Conservation (phyloP, 2,888 invertebrate species). For the Ganaspis brasiliensis region DNA sequence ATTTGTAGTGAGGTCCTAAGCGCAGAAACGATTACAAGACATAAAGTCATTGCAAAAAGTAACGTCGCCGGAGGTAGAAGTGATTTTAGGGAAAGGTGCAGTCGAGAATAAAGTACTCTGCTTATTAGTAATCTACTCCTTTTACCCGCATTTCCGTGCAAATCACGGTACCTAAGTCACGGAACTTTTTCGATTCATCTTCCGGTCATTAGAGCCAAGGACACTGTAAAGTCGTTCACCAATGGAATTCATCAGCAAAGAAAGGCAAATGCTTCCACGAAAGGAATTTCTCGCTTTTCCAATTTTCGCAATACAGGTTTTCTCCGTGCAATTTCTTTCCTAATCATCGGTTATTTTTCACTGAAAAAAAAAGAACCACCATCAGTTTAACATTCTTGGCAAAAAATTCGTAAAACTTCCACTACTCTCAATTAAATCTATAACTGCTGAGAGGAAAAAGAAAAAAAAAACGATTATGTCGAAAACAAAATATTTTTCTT, state of each 20-base stretch:
- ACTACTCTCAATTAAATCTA: background rate
- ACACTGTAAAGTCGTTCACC: constrained; percentile 44
- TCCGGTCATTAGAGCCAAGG: constrained; percentile 49
- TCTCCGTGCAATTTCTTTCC: constrained; percentile 30
- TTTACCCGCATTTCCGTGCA: constrained; percentile 52
- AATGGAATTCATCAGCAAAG: constrained; percentile 37
- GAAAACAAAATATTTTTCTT: background rate
- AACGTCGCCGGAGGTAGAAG: constrained; percentile 55
- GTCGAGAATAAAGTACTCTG: constrained; percentile 46
- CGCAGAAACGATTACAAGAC: constrained; percentile 64
- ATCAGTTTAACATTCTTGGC: background rate
- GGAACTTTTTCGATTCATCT: constrained; percentile 52
- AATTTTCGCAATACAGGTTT: constrained; percentile 38
- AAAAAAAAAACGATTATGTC: background rate
- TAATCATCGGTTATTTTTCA: constrained; percentile 17
- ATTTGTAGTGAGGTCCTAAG: constrained; percentile 61
- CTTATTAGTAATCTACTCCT: constrained; percentile 52
- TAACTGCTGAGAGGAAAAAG: too few relatives aligned
- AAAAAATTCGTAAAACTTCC: background rate
- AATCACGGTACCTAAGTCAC: constrained; percentile 51
- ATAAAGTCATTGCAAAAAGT: constrained; percentile 66
- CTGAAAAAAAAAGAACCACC: background rate
- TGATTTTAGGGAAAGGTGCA: constrained; percentile 55
- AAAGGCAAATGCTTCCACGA: constrained; percentile 38
- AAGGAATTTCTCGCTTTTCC: constrained; percentile 36